phyloP scores from a whole-genome alignment of 2,888 invertebrate genomes.

The Lamellibrachia satsuma region DNA sequence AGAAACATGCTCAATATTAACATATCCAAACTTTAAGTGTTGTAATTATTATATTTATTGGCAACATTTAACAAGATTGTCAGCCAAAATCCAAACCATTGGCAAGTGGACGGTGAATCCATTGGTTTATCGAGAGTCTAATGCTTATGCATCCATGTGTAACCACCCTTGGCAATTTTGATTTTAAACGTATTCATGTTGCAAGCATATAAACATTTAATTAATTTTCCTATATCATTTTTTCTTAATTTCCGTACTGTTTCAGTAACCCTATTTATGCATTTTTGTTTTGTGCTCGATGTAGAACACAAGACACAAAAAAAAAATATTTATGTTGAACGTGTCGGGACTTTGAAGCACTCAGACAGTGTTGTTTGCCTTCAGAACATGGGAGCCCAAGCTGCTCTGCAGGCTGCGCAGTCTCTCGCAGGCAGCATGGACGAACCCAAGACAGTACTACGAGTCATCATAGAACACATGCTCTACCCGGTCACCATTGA shows the following conservation, averaged over 20 bases:
- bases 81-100: too few relatives aligned
- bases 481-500: conserved; percentile 98
- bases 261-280: background rate
- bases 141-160: too few relatives aligned
- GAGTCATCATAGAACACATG: conserved; percentile 99
- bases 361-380: conserved; percentile 21
- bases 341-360: background rate
- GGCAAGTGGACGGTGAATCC: too few relatives aligned
- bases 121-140: too few relatives aligned
- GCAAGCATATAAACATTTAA: background rate
- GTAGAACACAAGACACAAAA: too few relatives aligned
- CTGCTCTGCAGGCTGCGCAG: conserved; percentile 68
- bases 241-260: background rate
- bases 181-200: background rate
- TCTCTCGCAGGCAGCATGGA: conserved; percentile 44
- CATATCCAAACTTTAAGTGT: background rate
- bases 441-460: conserved; percentile 78
- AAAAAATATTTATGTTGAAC: background rate
- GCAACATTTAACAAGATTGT: too few relatives aligned
- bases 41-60: background rate
- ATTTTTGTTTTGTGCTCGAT: background rate
- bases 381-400: conserved; percentile 62
- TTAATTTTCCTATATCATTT: background rate
- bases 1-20: background rate
- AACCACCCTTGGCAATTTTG: background rate